These are phyloP conservation scores for Poecilus cupreus DNA, from an alignment of 2,888 invertebrate genomes.

Conservation along the genomic window DNA sequence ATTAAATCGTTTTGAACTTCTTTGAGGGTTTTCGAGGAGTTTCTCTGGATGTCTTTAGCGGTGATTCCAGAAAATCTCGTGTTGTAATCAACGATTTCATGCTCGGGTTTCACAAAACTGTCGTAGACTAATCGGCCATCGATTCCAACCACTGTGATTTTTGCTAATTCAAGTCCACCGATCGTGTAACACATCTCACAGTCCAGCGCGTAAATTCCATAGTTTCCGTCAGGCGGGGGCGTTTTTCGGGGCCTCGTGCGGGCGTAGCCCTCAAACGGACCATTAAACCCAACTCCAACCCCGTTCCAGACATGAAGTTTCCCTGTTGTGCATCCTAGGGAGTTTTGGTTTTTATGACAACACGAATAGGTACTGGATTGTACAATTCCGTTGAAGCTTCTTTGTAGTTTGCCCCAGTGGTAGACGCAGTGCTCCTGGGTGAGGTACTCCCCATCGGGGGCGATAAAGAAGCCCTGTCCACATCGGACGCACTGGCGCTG, in stretches of 20 bases:
- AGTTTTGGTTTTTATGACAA: conserved; percentile 75
- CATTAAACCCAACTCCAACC: conserved; percentile 81
- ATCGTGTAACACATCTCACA: conserved; percentile 98
- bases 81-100: conserved; percentile 92
- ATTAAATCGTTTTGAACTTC: conserved; percentile 92
- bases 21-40: conserved; percentile 79
- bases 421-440: conserved; percentile 86
- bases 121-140: conserved; percentile 88
- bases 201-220: conserved; percentile 87
- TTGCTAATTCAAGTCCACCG: conserved; percentile 88
- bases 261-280: conserved; percentile 82
- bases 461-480: conserved; percentile 82
- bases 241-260: conserved; percentile 73
- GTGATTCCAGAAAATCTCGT: conserved; percentile 96
- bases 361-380: conserved; percentile 76
- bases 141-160: conserved; percentile 87
- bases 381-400: conserved; percentile 65
- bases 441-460: conserved; percentile 82
- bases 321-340: conserved; percentile 80
- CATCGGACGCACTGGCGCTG: conserved; percentile 84
- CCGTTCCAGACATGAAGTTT: conserved; percentile 88
- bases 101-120: conserved; percentile 87
- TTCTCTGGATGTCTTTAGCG: conserved; percentile 76
- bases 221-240: conserved; percentile 72
- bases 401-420: conserved; percentile 89